Conservation (phyloP, 2,797 vertebrate species). For the Benthosema pterotum region DNA sequence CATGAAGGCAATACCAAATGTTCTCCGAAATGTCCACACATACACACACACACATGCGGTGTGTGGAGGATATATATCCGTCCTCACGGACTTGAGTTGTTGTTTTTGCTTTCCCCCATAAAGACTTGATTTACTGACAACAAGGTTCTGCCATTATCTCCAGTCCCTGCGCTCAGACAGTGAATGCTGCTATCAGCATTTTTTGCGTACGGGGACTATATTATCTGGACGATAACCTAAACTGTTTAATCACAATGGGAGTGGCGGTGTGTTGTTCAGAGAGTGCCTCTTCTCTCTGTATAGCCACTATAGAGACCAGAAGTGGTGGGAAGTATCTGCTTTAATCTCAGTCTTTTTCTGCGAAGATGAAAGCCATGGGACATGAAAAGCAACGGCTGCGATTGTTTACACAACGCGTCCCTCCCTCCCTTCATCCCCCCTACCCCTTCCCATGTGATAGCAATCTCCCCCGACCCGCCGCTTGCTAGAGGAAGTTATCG, state of each 20-base stretch:
- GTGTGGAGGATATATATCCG: too few species aligned
- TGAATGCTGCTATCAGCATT: conserved; percentile 40
- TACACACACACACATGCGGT: too few species aligned
- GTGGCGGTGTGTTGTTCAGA: conserved; percentile 12
- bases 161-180: conserved; percentile 38
- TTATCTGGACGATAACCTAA: conserved; percentile 49
- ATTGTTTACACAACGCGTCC: conserved; percentile 54
- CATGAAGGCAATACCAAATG: conserved; percentile 49
- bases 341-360: conserved; percentile 48
- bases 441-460: conserved; percentile 37
- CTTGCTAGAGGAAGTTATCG: conserved; percentile 36
- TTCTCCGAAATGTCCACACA: too few species aligned
- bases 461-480: conserved; percentile 42
- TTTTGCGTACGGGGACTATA: conserved; percentile 40
- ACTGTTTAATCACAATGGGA: conserved; percentile 52
- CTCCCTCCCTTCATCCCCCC: conserved; percentile 39
- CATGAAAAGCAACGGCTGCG: conserved; percentile 40
- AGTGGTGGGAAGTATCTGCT: conserved; percentile 28
- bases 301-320: background rate
- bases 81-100: too few species aligned
- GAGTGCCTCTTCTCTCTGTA: conserved; percentile 24
- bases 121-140: conserved; percentile 50
- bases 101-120: conserved; percentile 32
- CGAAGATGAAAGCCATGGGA: conserved; percentile 42
- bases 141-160: conserved; percentile 50